phyloP scores from a whole-genome alignment of 2,888 invertebrate species.

The Neoascia interrupta region DNA sequence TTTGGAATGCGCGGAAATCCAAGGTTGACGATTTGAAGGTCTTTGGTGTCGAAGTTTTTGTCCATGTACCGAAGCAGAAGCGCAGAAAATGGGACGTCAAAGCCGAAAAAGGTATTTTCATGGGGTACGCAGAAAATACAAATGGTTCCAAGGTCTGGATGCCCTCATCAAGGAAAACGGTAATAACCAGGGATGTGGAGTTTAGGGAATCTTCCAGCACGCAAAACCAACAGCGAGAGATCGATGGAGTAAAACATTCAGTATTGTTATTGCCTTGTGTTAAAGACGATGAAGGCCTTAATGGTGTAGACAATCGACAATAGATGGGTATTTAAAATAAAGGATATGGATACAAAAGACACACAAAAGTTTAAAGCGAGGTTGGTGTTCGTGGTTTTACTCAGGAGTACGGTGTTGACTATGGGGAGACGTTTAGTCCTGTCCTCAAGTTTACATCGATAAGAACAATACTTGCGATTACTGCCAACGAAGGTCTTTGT shows the following conservation, averaged over 20 bases:
- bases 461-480: conserved; percentile 62
- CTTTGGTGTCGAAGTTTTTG: conserved; percentile 11
- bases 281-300: no score
- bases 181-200: background rate
- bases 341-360: conserved; percentile 26
- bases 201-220: background rate
- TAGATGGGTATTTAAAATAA: conserved; percentile 72
- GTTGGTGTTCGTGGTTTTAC: conserved; percentile 72
- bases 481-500: conserved; percentile 29
- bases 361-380: conserved; percentile 71
- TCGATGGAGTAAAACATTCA: no score
- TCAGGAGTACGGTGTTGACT: conserved; percentile 72
- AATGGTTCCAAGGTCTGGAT: conserved; percentile 21
- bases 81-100: conserved; percentile 14
- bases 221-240: background rate
- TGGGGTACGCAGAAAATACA: conserved; percentile 12
- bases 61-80: conserved; percentile 32
- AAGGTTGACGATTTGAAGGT: conserved; percentile 6
- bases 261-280: no score
- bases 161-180: background rate
- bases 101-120: conserved; percentile 9
- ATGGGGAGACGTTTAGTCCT: conserved; percentile 73
- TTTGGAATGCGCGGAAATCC: conserved; percentile 8
- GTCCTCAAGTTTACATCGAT: conserved; percentile 71
- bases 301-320: conserved; percentile 68